Conservation (phyloP, 2,888 invertebrate genomes). For the Halictus ligatus region DNA sequence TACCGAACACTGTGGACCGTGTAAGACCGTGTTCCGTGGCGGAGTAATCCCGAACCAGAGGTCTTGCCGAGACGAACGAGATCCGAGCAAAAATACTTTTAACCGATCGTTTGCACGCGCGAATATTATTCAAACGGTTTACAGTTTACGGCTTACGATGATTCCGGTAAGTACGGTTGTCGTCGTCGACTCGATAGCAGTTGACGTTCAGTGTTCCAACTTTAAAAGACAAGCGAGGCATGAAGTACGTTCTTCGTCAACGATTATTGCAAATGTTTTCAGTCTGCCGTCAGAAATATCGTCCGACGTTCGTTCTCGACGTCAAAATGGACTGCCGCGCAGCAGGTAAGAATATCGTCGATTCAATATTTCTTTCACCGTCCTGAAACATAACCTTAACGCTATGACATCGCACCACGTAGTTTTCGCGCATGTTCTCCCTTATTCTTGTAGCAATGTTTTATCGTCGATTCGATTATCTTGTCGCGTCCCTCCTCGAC, state of each 20-base stretch:
- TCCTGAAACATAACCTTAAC: slow-evolving; percentile 58
- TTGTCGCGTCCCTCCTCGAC: too few species aligned
- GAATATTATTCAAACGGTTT: slow-evolving; percentile 15
- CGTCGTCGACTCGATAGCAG: slow-evolving; percentile 6
- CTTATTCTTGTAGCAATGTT: background rate
- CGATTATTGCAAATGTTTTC: slow-evolving; percentile 59
- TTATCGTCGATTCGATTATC: too few species aligned
- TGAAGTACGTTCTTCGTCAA: background rate
- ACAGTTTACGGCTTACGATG: slow-evolving; percentile 70
- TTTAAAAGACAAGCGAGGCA: background rate
- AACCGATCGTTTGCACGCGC: background rate
- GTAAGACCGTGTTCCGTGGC: slow-evolving; percentile 42
- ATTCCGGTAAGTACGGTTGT: slow-evolving; percentile 74
- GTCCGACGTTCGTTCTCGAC: slow-evolving; percentile 81
- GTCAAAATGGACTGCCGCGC: slow-evolving; percentile 81
- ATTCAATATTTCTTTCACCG: background rate
- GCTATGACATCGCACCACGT: slow-evolving; percentile 12
- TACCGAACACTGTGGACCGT: background rate
- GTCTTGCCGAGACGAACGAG: slow-evolving; percentile 16
- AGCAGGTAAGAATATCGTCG: slow-evolving; percentile 76
- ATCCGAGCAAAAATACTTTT: slow-evolving; percentile 3
- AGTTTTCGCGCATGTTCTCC: background rate
- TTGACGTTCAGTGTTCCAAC: slow-evolving; percentile 27
- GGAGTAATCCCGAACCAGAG: slow-evolving; percentile 48
- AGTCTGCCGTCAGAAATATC: slow-evolving; percentile 78